Percentiles rank a stretch among this genome's conserved stretches.
Evolutionary conservation across 2,888 invertebrate species (phyloP).

Genomic region (Trichopoda pennipes): DNA sequence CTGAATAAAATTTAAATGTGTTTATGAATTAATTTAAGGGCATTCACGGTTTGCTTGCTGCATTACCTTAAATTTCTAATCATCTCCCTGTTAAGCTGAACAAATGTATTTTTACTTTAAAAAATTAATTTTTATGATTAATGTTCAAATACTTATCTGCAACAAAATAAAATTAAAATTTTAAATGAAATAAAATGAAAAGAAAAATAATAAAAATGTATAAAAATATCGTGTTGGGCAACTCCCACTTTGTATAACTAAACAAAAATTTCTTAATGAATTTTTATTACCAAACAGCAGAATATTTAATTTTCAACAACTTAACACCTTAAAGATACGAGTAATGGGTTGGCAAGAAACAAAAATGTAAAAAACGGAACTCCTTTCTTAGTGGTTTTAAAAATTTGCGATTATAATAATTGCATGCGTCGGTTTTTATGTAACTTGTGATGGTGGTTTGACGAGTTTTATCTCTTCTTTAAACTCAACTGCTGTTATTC

Average conservation of each 20-base stretch:
- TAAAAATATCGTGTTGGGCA: constrained; percentile 34
- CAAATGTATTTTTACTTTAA: not conserved
- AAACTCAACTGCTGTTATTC: constrained; percentile 47
- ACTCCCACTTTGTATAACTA: constrained; percentile 35
- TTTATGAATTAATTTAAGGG: too few relatives aligned
- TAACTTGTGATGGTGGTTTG: not conserved
- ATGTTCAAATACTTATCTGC: not conserved
- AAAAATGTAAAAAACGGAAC: not conserved
- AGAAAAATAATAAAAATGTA: not conserved
- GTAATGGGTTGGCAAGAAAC: not conserved
- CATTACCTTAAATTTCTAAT: too few relatives aligned
- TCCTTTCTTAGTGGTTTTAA: not conserved
- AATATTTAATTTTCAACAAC: constrained; percentile 53
- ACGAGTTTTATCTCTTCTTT: not conserved
- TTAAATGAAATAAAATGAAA: not conserved
- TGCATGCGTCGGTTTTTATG: not conserved
- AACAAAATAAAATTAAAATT: not conserved
- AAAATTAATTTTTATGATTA: not conserved
- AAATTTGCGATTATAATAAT: not conserved
- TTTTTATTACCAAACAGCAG: constrained; percentile 9
- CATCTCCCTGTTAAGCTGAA: too few relatives aligned
- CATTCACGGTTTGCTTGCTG: not conserved
- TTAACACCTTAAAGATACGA: constrained; percentile 55
- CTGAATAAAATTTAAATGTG: too few relatives aligned
- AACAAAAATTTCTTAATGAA: constrained; percentile 37